phyloP scores from a whole-genome alignment of 2,113 vertebrate species.

The Otus sunia region DNA sequence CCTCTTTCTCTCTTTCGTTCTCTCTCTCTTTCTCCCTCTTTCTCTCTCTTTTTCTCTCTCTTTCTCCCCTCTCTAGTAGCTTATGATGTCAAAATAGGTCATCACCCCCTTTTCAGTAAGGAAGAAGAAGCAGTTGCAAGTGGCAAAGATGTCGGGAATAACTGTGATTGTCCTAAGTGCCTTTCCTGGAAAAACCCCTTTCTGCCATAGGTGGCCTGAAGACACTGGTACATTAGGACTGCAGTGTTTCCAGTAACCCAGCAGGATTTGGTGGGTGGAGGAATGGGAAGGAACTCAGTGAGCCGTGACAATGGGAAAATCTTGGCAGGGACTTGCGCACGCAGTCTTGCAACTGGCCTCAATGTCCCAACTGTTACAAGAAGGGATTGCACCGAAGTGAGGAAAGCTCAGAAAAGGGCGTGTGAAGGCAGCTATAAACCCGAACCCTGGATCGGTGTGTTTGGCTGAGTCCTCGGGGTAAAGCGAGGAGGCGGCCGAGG shows the following conservation, averaged over 20 bases:
- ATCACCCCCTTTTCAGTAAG: neutral
- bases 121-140: neutral
- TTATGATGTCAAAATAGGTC: neutral
- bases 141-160: neutral
- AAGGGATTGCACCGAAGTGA: neutral
- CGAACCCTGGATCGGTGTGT: fast-evolving
- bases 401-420: neutral
- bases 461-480: neutral
- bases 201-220: constrained; percentile 21
- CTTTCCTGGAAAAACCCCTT: constrained; percentile 47
- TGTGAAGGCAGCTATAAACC: neutral
- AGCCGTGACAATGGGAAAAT: constrained; percentile 46
- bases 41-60: neutral
- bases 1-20: too few species aligned
- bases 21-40: too few species aligned
- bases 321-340: constrained; percentile 14
- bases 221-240: neutral
- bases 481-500: neutral
- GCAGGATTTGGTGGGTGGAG: constrained; percentile 65
- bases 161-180: neutral
- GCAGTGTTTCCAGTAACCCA: constrained; percentile 61
- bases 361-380: constrained; percentile 10
- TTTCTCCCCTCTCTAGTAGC: neutral
- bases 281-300: constrained; percentile 55
- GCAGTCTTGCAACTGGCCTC: neutral